phyloP scores from a whole-genome alignment of 92 coral and sea anemone genomes.

The Galaxea fascicularis region DNA sequence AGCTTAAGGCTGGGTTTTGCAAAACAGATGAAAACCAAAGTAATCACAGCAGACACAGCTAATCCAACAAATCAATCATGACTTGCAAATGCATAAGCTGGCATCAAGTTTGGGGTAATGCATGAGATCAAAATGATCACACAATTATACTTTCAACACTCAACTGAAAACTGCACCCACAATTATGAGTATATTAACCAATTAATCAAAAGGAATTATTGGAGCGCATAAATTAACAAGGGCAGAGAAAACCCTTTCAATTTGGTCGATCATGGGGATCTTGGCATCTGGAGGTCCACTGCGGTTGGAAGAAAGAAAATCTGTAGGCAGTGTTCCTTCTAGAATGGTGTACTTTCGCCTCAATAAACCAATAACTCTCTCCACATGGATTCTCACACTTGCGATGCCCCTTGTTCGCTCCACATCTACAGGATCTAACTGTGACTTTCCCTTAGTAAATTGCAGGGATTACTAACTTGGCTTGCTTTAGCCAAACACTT shows the following conservation, averaged over 20 bases:
- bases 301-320: slow-evolving; percentile 12
- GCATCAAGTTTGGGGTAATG: slow-evolving; percentile 12
- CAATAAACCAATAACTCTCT: slow-evolving; percentile 51
- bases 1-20: slow-evolving; percentile 5
- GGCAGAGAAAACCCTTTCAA: slow-evolving; percentile 71
- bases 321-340: slow-evolving; percentile 17
- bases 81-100: slow-evolving; percentile 33
- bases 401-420: slow-evolving; percentile 36
- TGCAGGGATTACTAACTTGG: slow-evolving; percentile 39
- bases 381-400: too few relatives aligned
- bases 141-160: too few relatives aligned
- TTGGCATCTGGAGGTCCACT: slow-evolving; percentile 41
- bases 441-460: slow-evolving; percentile 29
- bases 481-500: slow-evolving; percentile 38
- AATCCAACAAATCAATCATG: slow-evolving; percentile 32
- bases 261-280: slow-evolving; percentile 61
- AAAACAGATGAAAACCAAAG: slow-evolving; percentile 32
- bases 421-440: slow-evolving; percentile 33
- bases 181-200: neutral
- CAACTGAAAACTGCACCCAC: slow-evolving; percentile 30
- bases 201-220: slow-evolving; percentile 67
- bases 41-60: slow-evolving; percentile 19
- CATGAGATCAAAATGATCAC: slow-evolving; percentile 18
- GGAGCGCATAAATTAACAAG: slow-evolving; percentile 72
- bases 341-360: slow-evolving; percentile 30